Evolutionary conservation across 1,140 invertebrate species (phyloP), one percentile per base, ranked within the genome.

Genomic region (Nymphalis io): DNA sequence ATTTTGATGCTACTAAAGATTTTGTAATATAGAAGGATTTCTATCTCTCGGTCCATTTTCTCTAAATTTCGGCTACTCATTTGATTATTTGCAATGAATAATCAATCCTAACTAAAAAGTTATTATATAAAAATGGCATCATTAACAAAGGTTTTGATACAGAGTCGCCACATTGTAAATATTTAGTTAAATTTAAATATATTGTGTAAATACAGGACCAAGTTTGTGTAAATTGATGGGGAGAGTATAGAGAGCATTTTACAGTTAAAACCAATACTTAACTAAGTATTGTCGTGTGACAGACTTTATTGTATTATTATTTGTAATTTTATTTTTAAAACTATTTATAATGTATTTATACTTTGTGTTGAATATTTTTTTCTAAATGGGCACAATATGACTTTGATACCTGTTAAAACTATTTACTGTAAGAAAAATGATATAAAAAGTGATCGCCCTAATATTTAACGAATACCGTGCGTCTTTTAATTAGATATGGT

Each of bases 201-300:
- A 80, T 76, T 76, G 72, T 87, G 87, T 89, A 88, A 84, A 89
- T 88, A 88, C 84, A 87, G 84, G 85, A 89, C 85, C 85, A 88
- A 88, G 78, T 78, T 77, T 83, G 64, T 74, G 77, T 78, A 75
- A 60, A 82, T 77, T 75, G 59, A 68, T 15, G 59, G 70, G 27
- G 60, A 68, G 40, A 46, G 55, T 23, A 48, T 68, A 73, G 61
- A 73, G 60, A 68, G 76, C 77, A 82, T 81, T 80, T 81, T 76
- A 74, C 68, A 73, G 73, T 74, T 70, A 67, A 63, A 66, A 68
- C n/a, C 62, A 39, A 63, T 70, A 58, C 33, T 63, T 27, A 6
- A 8, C 4, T n/a, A 51, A 20, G 15, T 57, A 12, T 58, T 48
- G 60, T 64, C 42, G 60, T 68, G 46, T n/a, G 60, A 64, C 33